Conservation (phyloP, 2,797 vertebrate species). For the Spinus olivaceus region DNA sequence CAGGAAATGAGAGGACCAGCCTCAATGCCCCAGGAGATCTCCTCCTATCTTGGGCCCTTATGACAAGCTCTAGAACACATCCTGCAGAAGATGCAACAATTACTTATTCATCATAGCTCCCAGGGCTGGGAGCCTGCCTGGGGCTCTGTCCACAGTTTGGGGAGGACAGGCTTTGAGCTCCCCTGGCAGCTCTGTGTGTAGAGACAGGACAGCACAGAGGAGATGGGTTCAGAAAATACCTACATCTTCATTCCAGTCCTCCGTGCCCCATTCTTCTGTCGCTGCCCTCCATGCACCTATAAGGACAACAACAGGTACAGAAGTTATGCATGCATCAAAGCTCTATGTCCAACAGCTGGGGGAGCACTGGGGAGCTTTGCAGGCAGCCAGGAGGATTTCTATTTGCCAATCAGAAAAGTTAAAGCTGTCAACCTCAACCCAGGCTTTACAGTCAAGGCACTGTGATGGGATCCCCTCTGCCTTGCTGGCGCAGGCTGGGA, state of each 20-base stretch:
- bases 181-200: background rate
- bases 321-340: background rate
- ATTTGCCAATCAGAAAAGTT: background rate
- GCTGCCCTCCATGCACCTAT: constrained; percentile 92
- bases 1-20: background rate
- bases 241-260: constrained; percentile 99
- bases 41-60: background rate
- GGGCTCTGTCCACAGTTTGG: background rate
- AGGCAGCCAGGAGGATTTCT: constrained; percentile 4
- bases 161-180: background rate
- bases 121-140: background rate
- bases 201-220: background rate
- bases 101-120: background rate
- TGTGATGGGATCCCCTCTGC: fast-evolving
- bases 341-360: background rate
- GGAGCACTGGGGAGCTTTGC: background rate
- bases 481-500: background rate
- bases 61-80: background rate
- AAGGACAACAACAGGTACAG: background rate
- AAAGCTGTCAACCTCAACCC: background rate
- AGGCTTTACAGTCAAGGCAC: fast-evolving
- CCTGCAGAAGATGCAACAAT: background rate
- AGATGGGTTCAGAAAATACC: constrained; percentile 59
- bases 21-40: background rate
- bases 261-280: constrained; percentile 97